Evolutionary conservation across 2,888 invertebrate genomes (phyloP), one percentile per base, ranked within the genome.

Genomic region (Eristalis tenax): DNA sequence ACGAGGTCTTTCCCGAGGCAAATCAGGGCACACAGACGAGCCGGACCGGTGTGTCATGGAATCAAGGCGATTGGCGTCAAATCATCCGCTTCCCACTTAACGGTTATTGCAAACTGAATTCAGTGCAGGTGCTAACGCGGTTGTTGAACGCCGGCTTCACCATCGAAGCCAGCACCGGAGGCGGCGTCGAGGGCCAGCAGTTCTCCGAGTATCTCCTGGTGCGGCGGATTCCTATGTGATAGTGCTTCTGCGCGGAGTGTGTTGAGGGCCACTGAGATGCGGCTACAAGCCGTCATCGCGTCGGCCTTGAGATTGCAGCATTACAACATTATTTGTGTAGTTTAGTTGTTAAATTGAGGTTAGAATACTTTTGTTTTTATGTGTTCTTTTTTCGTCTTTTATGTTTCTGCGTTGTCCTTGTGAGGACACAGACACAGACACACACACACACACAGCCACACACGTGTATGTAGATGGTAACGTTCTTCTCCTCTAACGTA

Each of bases 141-240:
- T 94, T 97, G 65, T 93, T 97, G 64, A 97, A 97, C 91, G 95
- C 96, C 86, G 96, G 96, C 71, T 97, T 97, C 93, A 94, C 94
- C 89, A 95, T 97, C 82, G 96, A 96, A 69, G 97, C 97, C 32
- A 97, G 97, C 91, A 97, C 96, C 90, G 97, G 97, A 0, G 97
- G 97, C 23, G 97, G 97, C 4, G 97, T 97, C 50, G 97, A 97
- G 91, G 97, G 97, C 5, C 97, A 97, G 91, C 97, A 97, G 93
- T 97, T 97, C 94, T 97, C 97, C 90, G 97, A 97, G 93, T 97
- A 97, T 93, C 94, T 97, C 90, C 96, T 97, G 92, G 95, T 96
- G 85, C 94, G 96, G 89, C 93, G 93, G 89, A 91, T 92, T 90
- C 93, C 92, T 90, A 92, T 93, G 93, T 93, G 93, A 92, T 93